These are phyloP conservation scores for Hololepta plana DNA, from an alignment of 2,888 invertebrate species.

Conservation along the genomic window DNA sequence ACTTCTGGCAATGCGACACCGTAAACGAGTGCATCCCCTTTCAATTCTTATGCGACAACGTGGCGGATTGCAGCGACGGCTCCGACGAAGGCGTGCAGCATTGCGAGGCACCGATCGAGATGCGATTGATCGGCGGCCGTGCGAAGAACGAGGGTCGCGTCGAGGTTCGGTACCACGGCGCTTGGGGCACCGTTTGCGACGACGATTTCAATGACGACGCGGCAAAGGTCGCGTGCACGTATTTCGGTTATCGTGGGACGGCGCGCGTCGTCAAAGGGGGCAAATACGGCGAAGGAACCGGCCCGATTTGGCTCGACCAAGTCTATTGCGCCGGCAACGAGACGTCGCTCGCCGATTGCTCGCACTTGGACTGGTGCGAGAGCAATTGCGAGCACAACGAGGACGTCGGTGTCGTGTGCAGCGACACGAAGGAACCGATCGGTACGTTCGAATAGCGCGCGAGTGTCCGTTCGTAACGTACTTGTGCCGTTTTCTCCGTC, in stretches of 20 bases:
- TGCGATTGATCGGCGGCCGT: conserved; percentile 42
- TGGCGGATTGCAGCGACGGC: conserved; percentile 42
- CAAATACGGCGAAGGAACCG: no score
- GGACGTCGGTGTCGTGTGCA: conserved; percentile 43
- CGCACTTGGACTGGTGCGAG: conserved; percentile 47
- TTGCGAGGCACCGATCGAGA: conserved; percentile 38
- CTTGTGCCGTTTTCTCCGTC: no score
- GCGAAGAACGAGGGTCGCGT: conserved; percentile 41
- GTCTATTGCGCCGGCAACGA: conserved; percentile 51
- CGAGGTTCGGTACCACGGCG: conserved; percentile 46
- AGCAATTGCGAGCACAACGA: conserved; percentile 56
- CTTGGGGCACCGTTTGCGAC: conserved; percentile 66
- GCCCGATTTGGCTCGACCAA: conserved; percentile 56
- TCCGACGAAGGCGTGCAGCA: conserved; percentile 40
- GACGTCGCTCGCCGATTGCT: conserved; percentile 39
- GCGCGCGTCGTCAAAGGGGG: conserved; percentile 33
- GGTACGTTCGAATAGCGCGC: no score
- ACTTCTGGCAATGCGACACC: conserved; percentile 42
- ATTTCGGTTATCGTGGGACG: conserved; percentile 34
- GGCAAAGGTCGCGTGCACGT: conserved; percentile 43
- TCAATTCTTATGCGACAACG: conserved; percentile 44
- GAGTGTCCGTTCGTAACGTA: no score
- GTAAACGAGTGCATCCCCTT: conserved; percentile 41
- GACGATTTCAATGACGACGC: conserved; percentile 50
- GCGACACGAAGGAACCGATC: conserved; percentile 10